Conservation (phyloP, 2,797 vertebrate species). For the Cyprinodon diabolis region DNA sequence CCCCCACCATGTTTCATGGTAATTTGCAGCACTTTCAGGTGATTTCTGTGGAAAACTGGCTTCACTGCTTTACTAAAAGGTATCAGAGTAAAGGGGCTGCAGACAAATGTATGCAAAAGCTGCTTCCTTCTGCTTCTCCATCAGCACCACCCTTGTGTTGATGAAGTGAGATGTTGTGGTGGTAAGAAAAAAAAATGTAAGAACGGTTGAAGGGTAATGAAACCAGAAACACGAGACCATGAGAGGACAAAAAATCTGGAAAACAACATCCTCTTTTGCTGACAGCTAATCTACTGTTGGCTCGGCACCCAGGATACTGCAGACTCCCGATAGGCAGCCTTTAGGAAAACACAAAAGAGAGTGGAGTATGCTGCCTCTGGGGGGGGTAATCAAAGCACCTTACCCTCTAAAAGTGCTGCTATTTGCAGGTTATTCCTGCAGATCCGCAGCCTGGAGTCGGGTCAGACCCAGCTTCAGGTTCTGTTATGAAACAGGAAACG, state of each 20-base stretch:
- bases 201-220: conserved; percentile 4
- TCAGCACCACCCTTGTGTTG: no score
- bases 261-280: conserved; percentile 30
- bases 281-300: conserved; percentile 30
- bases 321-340: conserved; percentile 23
- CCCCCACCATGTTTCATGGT: no score
- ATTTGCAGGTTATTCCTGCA: conserved; percentile 43
- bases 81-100: no score
- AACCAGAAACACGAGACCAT: conserved; percentile 7
- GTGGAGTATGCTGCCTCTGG: conserved; percentile 26
- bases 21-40: no score
- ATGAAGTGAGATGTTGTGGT: no score
- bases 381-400: conserved; percentile 53
- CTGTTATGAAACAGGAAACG: conserved; percentile 72
- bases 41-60: no score
- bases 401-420: conserved; percentile 68
- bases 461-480: conserved; percentile 20
- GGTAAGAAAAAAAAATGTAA: no score
- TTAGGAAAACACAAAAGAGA: conserved; percentile 31
- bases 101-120: no score
- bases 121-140: no score
- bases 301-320: conserved; percentile 33
- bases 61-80: no score
- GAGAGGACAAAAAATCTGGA: background rate
- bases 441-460: conserved; percentile 1